Evolutionary conservation across 1,140 invertebrate genomes (phyloP).

Genomic region (Heliconius congener): DNA sequence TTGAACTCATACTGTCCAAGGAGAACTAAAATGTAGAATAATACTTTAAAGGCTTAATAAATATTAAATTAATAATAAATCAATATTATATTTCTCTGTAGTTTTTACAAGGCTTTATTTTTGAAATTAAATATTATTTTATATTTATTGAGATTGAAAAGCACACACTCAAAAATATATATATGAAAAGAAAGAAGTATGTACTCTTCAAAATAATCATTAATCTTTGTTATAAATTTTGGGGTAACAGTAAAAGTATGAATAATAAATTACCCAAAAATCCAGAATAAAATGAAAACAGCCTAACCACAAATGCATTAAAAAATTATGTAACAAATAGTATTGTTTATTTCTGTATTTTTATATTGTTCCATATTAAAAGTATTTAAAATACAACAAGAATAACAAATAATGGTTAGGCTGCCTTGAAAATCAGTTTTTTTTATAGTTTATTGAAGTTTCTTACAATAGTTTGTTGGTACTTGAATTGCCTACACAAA

Average conservation of each 20-base stretch:
- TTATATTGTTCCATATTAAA: too few species aligned
- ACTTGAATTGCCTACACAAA: background rate
- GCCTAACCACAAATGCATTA: background rate
- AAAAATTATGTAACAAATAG: background rate
- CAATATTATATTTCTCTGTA: background rate
- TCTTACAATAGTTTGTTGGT: background rate
- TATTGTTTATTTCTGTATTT: too few species aligned
- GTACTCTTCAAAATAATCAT: constrained; percentile 7
- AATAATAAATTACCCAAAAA: constrained; percentile 8
- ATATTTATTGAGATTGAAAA: background rate
- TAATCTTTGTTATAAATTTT: background rate
- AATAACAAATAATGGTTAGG: background rate
- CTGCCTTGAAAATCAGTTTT: background rate
- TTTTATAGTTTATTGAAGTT: background rate
- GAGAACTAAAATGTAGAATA: too few species aligned
- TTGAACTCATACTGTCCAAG: too few species aligned
- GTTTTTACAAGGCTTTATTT: background rate
- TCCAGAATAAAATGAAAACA: background rate
- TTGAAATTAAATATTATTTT: background rate
- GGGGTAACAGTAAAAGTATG: constrained; percentile 5
- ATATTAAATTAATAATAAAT: background rate
- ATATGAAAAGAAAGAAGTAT: background rate
- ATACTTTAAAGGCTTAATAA: too few species aligned
- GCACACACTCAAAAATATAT: background rate
- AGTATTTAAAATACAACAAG: background rate